Base-by-base conservation (phyloP, 2,797 vertebrate genomes). In the Uromys caudimaculatus region DNA sequence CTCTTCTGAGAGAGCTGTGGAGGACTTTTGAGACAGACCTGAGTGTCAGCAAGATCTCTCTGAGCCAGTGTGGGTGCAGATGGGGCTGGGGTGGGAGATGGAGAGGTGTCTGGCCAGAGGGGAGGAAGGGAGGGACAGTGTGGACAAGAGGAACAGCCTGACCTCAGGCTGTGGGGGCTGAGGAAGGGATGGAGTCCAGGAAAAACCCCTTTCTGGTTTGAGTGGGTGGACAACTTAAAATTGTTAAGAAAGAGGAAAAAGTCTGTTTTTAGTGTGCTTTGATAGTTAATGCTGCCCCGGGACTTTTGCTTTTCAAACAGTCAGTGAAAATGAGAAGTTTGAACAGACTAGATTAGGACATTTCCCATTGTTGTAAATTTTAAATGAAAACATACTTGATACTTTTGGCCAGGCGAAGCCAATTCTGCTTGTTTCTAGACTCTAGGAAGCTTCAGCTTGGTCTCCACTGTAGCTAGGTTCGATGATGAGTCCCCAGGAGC, bases 181-280 rank as follows among this genome's bases (percentile, higher is more conserved):
- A 89, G 50, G 85, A 86, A 67, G 24, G 29, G 32, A 54, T 21
- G 79, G 79, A 73, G 82, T 56, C 44, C 54, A 71, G 82, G 76
- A 88, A 95, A 77, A 56, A 77, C 78, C 58, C 24, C 14, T 90
- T 94, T 95, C 93, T 89, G 75, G 60, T 67, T 50, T 62, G 27
- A 56, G 52, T 95, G 71, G 29, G n/a, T 73, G 41, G 69, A 92
- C 73, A n/a, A 56, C 41, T 75, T 77, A 78, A 85, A 90, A 50
- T 3, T 78, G 69, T 87, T 27, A 14, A 38, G 38, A 21, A 35
- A 19, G 9, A 9, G n/a, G 4, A 9, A 35, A 50, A 12, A 32
- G 38, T 60, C 6, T 38, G 11, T 67, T 76, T 82, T 60, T 0
- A 41, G 19, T 11, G 1, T 41, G 7, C 47, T 84, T 52, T 50